Evolutionary conservation across 2,888 invertebrate species (phyloP).

Genomic region (Agrotis segetum): DNA sequence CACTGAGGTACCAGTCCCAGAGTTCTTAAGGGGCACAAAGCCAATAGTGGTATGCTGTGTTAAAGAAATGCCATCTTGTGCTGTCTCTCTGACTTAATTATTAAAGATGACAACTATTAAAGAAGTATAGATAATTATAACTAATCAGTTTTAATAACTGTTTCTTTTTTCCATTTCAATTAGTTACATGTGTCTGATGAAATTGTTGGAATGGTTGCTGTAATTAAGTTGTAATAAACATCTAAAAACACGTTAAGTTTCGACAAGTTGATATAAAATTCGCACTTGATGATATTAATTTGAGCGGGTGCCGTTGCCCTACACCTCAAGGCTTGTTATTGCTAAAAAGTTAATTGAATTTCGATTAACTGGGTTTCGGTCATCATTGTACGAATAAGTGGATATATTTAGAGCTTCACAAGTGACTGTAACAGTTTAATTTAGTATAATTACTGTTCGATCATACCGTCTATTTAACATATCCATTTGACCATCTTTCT

Average conservation of each 20-base stretch:
- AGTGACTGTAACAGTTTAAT: background rate
- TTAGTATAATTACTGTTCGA: background rate
- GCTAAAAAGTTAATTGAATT: constrained; percentile 48
- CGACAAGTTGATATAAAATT: constrained; percentile 40
- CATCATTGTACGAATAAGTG: constrained; percentile 1
- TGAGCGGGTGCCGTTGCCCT: constrained; percentile 22
- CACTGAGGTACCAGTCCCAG: too few relatives aligned
- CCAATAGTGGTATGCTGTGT: too few relatives aligned
- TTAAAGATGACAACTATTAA: too few relatives aligned
- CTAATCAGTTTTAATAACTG: background rate
- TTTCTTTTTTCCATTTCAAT: constrained; percentile 1
- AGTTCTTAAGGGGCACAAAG: too few relatives aligned
- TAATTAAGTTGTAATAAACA: constrained; percentile 25
- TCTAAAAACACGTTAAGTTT: constrained; percentile 31
- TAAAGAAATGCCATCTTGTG: too few relatives aligned
- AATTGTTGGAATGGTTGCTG: constrained; percentile 14
- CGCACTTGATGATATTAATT: constrained; percentile 44
- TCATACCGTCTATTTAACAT: background rate
- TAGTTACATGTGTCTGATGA: constrained; percentile 12
- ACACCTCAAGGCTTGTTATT: constrained; percentile 40
- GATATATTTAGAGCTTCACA: constrained; percentile 6
- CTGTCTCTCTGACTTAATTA: too few relatives aligned
- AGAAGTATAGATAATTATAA: too few relatives aligned
- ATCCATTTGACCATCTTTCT: too few relatives aligned
- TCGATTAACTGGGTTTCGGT: constrained; percentile 2